Evolutionary conservation across 1,140 invertebrate species (phyloP), one percentile per base, ranked within the genome.

Genomic region (Meloidogyne chitwoodi): DNA sequence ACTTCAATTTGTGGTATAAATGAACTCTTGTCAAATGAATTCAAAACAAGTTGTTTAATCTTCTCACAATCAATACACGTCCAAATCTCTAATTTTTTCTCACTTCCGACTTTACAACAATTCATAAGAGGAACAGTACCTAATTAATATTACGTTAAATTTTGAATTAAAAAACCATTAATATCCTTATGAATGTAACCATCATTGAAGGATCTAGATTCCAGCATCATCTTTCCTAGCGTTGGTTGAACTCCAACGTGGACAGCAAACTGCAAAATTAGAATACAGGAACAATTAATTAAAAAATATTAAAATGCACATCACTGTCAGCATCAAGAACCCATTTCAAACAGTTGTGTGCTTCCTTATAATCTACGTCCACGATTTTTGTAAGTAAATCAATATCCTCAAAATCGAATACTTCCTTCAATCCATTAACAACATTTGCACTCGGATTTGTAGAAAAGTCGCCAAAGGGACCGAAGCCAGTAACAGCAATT

Each of bases 211-310:
- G 77, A 44, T 8, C 22, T 41, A n/a, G 41, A 27, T 38, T 78
- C 77, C 14, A 78, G 73, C 16, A 41, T 70, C 2, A 78, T n/a
- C 4, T 19, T 48, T 2, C 65, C 24, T 10, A 10, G 24, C 16
- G 38, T 61, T 24, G 78, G 77, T 11, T 78, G 74, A 14, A 78
- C 77, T 8, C 77, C 77, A 24, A 78, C 34, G 41, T 78, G 77
- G n/a, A 78, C 68, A 14, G 62, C 78, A 80, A 78, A 78, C 77
- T 78, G 16, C 75, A 78, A 24, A 34, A 29, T 48, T 22, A 0
- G 14, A 48, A n/a, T n/a, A n/a, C n/a, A n/a, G n/a, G n/a, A n/a
- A n/a, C n/a, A n/a, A 44, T 5, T 19, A 12, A 64, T 65, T 26
- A 14, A 69, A 61, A 10, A 74, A 16, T 64, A 68, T 6, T 38